Conservation (phyloP, 2,888 invertebrate genomes). For the Ochropacha duplaris region DNA sequence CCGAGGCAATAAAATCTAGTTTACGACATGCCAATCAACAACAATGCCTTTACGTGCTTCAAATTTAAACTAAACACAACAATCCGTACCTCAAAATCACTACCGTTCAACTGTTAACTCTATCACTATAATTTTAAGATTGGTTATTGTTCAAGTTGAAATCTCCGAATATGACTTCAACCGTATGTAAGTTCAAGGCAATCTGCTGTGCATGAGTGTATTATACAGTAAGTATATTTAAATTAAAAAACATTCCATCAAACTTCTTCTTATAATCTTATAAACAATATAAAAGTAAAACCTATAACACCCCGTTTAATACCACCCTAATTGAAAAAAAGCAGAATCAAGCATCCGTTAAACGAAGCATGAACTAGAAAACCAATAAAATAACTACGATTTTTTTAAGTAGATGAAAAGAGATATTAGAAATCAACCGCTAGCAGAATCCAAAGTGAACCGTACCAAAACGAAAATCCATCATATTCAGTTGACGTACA, state of each 20-base stretch:
- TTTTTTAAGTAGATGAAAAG: not conserved
- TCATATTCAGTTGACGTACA: slow-evolving; percentile 36
- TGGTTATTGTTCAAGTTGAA: not conserved
- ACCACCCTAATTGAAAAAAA: not conserved
- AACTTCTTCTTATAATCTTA: not conserved
- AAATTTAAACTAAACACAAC: slow-evolving; percentile 5
- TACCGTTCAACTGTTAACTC: not conserved
- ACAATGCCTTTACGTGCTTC: slow-evolving; percentile 13
- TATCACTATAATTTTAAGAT: not conserved
- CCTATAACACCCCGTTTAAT: too few relatives aligned
- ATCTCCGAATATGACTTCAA: not conserved
- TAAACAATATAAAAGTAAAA: too few relatives aligned
- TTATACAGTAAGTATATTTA: too few relatives aligned
- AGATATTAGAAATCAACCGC: slow-evolving; percentile 26
- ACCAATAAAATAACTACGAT: not conserved
- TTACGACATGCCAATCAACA: slow-evolving; percentile 14
- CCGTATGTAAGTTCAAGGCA: slow-evolving; percentile 6
- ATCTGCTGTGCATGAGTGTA: not conserved
- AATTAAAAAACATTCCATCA: not conserved
- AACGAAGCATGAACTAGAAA: not conserved
- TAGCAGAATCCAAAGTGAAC: slow-evolving; percentile 26
- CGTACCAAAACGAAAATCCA: slow-evolving; percentile 31
- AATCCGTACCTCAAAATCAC: slow-evolving; percentile 1
- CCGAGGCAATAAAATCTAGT: slow-evolving; percentile 9
- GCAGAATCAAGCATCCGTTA: not conserved